A percentile compares a stretch with the other conserved stretches of the same genome.
Conservation (phyloP, 2,888 invertebrate species). For the Megastigmus dorsalis region DNA sequence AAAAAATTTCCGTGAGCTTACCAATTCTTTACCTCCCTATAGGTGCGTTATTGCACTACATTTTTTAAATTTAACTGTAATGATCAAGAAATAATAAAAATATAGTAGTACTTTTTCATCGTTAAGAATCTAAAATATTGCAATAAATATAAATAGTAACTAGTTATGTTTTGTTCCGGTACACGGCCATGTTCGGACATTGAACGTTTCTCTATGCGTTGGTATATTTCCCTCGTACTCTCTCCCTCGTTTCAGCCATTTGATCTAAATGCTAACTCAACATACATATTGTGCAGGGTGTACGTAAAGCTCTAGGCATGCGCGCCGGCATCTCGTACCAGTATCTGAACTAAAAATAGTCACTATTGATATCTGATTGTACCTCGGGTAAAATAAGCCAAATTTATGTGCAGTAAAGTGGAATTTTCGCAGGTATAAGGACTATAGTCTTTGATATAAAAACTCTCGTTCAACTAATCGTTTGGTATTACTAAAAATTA, state of each 20-base stretch:
- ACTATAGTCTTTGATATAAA: slow-evolving; percentile 1
- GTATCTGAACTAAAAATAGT: slow-evolving; percentile 30
- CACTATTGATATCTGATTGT: slow-evolving; percentile 9
- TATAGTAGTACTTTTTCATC: too few species aligned
- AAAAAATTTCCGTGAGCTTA: too few species aligned
- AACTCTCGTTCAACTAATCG: background rate
- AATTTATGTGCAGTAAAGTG: slow-evolving; percentile 12
- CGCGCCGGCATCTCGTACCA: background rate
- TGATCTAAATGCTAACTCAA: slow-evolving; percentile 41
- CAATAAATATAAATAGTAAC: too few species aligned
- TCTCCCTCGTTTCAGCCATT: slow-evolving; percentile 38
- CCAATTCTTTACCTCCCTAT: too few species aligned
- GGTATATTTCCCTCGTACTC: too few species aligned
- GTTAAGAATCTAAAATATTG: too few species aligned
- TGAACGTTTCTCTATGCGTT: too few species aligned
- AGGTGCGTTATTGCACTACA: too few species aligned
- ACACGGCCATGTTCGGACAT: too few species aligned
- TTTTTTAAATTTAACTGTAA: too few species aligned
- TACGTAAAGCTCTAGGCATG: background rate
- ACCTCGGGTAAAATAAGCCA: slow-evolving; percentile 25
- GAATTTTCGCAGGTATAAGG: background rate
- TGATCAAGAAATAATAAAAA: too few species aligned
- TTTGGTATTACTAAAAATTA: background rate
- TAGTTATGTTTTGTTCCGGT: too few species aligned
- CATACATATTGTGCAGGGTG: background rate